Evolutionary conservation across 2,113 vertebrate species (phyloP), one percentile per base, ranked within the genome.

Genomic region (Platysteira castanea): DNA sequence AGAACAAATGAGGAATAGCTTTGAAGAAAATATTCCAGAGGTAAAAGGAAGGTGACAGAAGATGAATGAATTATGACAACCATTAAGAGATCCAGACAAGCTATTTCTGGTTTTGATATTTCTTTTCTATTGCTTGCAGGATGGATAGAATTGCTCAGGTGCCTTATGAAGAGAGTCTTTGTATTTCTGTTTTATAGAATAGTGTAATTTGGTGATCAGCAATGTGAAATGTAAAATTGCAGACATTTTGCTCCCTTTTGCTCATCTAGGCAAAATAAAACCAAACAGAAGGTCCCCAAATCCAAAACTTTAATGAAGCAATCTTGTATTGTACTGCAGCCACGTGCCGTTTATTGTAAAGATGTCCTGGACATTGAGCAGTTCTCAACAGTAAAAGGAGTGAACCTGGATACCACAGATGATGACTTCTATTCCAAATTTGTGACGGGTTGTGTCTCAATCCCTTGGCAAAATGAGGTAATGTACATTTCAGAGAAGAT

Each of bases 381-480:
- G 96, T 99, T 99, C 97, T 99, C 99, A 52, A 98, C 98, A 8
- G 99, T 99, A 93, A 99, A 98, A 98, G 99, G 99, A 47, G 98
- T 99, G 81, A 98, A 98, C 96, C 98, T 99, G 98, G 99, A 99
- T 96, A 98, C 98, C 60, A 98, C 98, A 1, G 99, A 99, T 18
- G 97, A 98, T 12, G 97, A 98, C 91, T 99, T 99, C 97, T 99
- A 99, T 82, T 98, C 98, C 87, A 98, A 99, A 94, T 99, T 99
- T 97, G 98, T 98, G 75, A 99, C 99, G 2, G 99, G 99, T 81
- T 98, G 98, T 96, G 99, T 99, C 98, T 98, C 99, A 98, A 99
- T 99, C 97, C 99, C 99, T 93, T 99, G 99, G 99, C 99, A 99
- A 98, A 99, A 99, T 0, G 99, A 99, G 99, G 99, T 99, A 99